Evolutionary conservation across 2,888 invertebrate species (phyloP), one percentile per base, ranked within the genome.

Genomic region (Andrena chrysosceles): DNA sequence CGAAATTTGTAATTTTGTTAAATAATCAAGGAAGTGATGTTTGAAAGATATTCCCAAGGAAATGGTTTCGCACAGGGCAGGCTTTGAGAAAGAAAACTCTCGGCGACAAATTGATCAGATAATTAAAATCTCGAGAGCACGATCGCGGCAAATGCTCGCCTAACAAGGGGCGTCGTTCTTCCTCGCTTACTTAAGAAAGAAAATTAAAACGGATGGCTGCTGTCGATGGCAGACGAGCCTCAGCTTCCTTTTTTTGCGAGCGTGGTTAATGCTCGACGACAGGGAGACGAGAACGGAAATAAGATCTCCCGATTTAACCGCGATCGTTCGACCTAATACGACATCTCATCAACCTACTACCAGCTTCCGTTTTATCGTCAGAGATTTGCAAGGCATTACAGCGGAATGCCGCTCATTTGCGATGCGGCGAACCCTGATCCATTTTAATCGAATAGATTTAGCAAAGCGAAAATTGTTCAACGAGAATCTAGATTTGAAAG

Each of bases 351-450:
- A 77, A 78, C 76, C 82, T 81, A 78, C 83, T 81, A 81, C 77
- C 86, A 78, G 78, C 87, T 89, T 85, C 87, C 88, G 78, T 85
- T 85, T 87, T 85, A 83, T 87, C 86, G 82, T 75, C 71, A 71
- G 64, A 76, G 86, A 87, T 90, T 85, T 85, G 85, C 85, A 76
- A 83, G 85, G 81, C 89, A 91, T 91, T 91, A 91, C 54, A 31
- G 8, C 16, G 33, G 66, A 52, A 77, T 48, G 63, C 48, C n/a
- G 29, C n/a, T 59, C 33, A 23, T 33, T 66, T 56, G 54, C 13
- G 35, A 35, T 23, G 49, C 66, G n/a, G 35, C 29, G 29, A 29
- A 63, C 52, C 63, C 23, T 63, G 31, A 48, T 63, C 60, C 62
- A 48, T 63, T 72, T 72, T n/a, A 35, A 56, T 81, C 23, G 72